Evolutionary conservation across 2,888 invertebrate genomes (phyloP).

Genomic region (Poecilus cupreus): DNA sequence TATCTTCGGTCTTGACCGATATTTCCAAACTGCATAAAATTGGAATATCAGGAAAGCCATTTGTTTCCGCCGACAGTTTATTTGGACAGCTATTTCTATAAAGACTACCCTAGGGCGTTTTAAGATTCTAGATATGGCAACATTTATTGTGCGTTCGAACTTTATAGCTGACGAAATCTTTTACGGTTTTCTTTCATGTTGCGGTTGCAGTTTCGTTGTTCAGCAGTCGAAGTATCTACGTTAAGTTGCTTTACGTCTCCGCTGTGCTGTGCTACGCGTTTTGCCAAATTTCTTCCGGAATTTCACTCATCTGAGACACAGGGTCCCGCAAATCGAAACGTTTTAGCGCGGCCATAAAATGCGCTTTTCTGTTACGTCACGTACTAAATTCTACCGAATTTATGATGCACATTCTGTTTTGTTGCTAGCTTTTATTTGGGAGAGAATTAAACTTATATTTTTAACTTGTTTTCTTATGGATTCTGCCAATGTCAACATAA

Average conservation of each 20-base stretch:
- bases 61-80: conserved; percentile 49
- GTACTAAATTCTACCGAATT: conserved; percentile 10
- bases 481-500: background rate
- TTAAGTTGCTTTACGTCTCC: conserved; percentile 4
- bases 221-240: conserved; percentile 2
- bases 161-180: conserved; percentile 57
- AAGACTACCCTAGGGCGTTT: conserved; percentile 53
- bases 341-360: conserved; percentile 46
- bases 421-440: conserved; percentile 4
- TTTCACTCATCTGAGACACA: conserved; percentile 29
- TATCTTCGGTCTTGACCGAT: conserved; percentile 26
- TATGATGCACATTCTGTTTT: conserved; percentile 28
- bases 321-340: conserved; percentile 17
- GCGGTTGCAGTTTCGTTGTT: conserved; percentile 54
- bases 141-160: conserved; percentile 56
- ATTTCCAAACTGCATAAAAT: conserved; percentile 49
- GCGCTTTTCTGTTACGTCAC: conserved; percentile 11
- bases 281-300: conserved; percentile 1
- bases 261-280: conserved; percentile 3
- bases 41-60: conserved; percentile 43
- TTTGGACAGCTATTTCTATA: conserved; percentile 57
- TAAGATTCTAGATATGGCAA: conserved; percentile 53
- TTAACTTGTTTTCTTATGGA: background rate
- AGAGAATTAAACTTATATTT: conserved; percentile 6
- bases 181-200: conserved; percentile 52